Conservation (phyloP, 2,888 invertebrate species). For the Molorchus minor region DNA sequence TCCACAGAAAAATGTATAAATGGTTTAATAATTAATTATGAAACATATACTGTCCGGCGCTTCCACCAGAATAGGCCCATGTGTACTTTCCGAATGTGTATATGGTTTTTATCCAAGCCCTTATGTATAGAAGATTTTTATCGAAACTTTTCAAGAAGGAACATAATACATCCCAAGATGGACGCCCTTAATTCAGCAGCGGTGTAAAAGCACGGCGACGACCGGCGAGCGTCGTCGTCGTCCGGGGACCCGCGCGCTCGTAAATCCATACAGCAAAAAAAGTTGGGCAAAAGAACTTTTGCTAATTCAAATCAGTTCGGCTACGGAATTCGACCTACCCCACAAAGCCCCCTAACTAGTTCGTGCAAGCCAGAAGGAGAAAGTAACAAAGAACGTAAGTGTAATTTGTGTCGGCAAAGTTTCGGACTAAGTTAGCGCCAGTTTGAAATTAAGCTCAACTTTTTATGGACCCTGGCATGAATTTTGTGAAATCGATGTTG, state of each 20-base stretch:
- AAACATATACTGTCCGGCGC: no score
- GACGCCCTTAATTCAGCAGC: slow-evolving; percentile 3
- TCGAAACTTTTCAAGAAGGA: slow-evolving; percentile 15
- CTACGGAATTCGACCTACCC: slow-evolving; percentile 60
- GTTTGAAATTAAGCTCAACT: slow-evolving; percentile 57
- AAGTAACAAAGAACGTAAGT: slow-evolving; percentile 62
- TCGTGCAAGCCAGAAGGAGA: slow-evolving; percentile 62
- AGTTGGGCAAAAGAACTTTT: slow-evolving; percentile 52
- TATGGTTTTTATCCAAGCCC: no score
- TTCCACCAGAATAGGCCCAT: no score
- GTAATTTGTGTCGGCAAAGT: slow-evolving; percentile 63
- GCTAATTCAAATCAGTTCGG: slow-evolving; percentile 57
- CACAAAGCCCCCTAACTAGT: slow-evolving; percentile 60
- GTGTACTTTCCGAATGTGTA: no score
- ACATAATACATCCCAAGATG: slow-evolving; percentile 14
- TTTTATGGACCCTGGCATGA: slow-evolving; percentile 61
- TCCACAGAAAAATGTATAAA: no score
- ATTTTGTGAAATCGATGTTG: slow-evolving; percentile 62
- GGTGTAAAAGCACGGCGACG: slow-evolving; percentile 10
- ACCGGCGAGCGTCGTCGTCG: no score
- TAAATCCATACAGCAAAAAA: slow-evolving; percentile 33
- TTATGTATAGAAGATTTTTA: no score
- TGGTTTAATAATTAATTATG: no score
- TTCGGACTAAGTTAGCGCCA: slow-evolving; percentile 60
- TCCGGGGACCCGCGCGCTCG: background rate